These are phyloP conservation scores for Branchinecta lynchi DNA, from an alignment of 1,140 invertebrate genomes.

Conservation along the genomic window DNA sequence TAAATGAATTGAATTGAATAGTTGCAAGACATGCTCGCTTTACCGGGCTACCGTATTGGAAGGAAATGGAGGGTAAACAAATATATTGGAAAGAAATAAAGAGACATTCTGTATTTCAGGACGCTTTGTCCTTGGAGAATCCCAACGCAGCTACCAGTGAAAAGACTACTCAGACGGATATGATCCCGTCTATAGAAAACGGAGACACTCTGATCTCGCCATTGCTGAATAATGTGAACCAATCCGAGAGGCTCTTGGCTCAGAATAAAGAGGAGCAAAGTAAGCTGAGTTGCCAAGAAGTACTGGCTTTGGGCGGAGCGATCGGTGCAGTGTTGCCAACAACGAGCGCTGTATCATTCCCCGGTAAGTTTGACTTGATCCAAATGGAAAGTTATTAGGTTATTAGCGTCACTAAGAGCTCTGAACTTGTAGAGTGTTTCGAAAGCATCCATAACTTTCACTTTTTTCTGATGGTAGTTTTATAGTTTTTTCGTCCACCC, in stretches of 20 bases:
- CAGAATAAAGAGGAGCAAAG: conserved; percentile 11
- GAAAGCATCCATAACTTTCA: too few species aligned
- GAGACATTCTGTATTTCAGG: neutral
- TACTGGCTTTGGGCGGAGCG: conserved; percentile 72
- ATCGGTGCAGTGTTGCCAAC: conserved; percentile 77
- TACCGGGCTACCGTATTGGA: too few species aligned
- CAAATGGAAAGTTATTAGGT: too few species aligned
- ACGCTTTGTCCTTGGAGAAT: neutral
- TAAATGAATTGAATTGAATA: too few species aligned
- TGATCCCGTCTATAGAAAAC: neutral
- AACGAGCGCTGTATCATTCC: neutral
- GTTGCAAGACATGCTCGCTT: too few species aligned
- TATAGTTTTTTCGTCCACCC: too few species aligned
- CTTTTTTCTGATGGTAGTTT: too few species aligned
- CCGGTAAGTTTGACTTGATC: neutral
- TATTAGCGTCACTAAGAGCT: too few species aligned
- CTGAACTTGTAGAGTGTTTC: too few species aligned
- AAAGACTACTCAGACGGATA: conserved; percentile 70
- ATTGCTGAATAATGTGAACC: neutral
- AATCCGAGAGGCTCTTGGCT: neutral
- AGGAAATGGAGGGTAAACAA: too few species aligned
- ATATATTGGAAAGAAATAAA: neutral
- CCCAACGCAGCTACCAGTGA: conserved; percentile 39
- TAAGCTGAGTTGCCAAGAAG: conserved; percentile 70
- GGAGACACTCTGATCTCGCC: neutral